Evolutionary conservation across 2,113 vertebrate genomes (phyloP), one percentile per base, ranked within the genome.

Genomic region (Megaceryle maxima): DNA sequence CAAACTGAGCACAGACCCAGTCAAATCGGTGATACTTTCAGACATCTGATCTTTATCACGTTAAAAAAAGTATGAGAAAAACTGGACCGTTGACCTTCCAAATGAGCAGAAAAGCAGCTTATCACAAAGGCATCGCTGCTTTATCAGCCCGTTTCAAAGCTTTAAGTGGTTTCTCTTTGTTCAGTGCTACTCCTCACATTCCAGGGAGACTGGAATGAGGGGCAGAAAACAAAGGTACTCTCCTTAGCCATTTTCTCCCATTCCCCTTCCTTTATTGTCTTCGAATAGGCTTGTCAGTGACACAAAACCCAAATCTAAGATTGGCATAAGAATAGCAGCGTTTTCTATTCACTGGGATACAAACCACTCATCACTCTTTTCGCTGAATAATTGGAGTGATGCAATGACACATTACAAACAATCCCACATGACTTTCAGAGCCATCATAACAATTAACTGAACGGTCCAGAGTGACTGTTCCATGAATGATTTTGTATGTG

Each of bases 301-400:
- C 86, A 90, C 92, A 96, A 96, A 92, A 76, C 63, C 83, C 60
- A 63, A 75, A 78, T 39, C 74, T 60, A 43, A 88, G 72, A 56
- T 1, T 70, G 94, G 33, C 43, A 6, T 22, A 80, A 94, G 90
- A 95, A 93, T 60, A 72, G 80, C 62, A 48, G 72, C 10, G 17
- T 86, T 83, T 90, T 80, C 66, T 81, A 25, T 90, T 95, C 85
- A 56, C 83, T 31, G 68, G 43, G 57, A 56, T 60, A 94, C 73
- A 83, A 88, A 81, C 64, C 53, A 28, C 94, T 93, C 73, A 48
- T 75, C 86, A 41, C 83, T 70, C 82, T 67, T 75, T 37, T 16
- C 81, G 59, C 75, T 44, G 94, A 87, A 76, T 73, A 90, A 91
- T 73, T 13, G 16, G 0, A 63, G 93, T 25, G 82, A 66, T 87